Conservation (phyloP, 2,888 invertebrate genomes). For the Napeogenes sylphis region DNA sequence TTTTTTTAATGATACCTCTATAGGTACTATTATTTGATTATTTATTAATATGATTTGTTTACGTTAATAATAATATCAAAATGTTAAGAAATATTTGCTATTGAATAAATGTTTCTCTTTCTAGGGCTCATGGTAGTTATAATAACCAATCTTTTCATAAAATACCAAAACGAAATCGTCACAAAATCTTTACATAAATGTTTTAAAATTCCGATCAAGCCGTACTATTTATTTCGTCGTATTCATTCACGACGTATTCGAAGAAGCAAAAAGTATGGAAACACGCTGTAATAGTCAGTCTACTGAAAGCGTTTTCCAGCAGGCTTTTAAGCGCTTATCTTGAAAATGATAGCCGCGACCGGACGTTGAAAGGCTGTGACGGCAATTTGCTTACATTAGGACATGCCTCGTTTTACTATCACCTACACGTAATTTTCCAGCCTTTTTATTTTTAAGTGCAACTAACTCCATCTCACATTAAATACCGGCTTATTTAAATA, state of each 20-base stretch:
- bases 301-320: slow-evolving; percentile 71
- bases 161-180: background rate
- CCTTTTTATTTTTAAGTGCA: slow-evolving; percentile 28
- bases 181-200: background rate
- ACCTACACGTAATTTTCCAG: slow-evolving; percentile 22
- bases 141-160: background rate
- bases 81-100: too few species aligned
- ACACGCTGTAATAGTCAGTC: slow-evolving; percentile 61
- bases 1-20: background rate
- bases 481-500: background rate
- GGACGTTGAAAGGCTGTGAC: slow-evolving; percentile 73
- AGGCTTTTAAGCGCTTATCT: slow-evolving; percentile 78
- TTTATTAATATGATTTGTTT: too few species aligned
- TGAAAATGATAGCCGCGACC: slow-evolving; percentile 74
- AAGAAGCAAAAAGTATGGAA: slow-evolving; percentile 61
- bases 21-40: background rate
- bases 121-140: background rate
- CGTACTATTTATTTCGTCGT: background rate
- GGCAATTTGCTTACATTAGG: slow-evolving; percentile 77
- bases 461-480: slow-evolving; percentile 10
- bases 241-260: slow-evolving; percentile 44
- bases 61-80: too few species aligned
- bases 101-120: too few species aligned
- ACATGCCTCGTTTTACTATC: slow-evolving; percentile 57
- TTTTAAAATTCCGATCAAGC: background rate